Base-by-base conservation (phyloP, 2,888 invertebrate species). In the Xanthostigma xanthostigma region DNA sequence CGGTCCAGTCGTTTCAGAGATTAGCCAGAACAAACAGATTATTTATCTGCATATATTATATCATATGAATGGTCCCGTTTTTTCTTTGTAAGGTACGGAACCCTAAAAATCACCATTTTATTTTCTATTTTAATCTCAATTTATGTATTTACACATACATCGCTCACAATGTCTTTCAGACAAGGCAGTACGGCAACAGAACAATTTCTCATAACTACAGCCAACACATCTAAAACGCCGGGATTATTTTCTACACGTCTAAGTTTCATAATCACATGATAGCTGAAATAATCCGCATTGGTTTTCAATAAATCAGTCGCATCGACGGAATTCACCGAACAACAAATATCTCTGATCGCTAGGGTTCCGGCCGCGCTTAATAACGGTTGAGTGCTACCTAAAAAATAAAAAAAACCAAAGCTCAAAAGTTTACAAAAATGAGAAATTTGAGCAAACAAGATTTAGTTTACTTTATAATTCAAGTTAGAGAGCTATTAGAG, bases 211-310 rank as follows among this genome's bases (percentile, higher is more conserved):
- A 87, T 75, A 4, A 87, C 79, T 34, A 85, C 79, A 0, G 75
- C 71, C 9, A 89, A 66, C 43, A 87, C 85, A 57, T 82, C 77
- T 36, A 87, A 69, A 11, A 84, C 83, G 1, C 77, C 75, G 48
- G 76, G 70, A 58, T 78, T 78, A 55, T 76, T 68, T 61, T 78
- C 74, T 1, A 73, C 72, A 65, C 72, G 74, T 50, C 76, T 79
- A 2, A 87, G 68, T 57, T 77, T 71, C 1, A 73, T 63, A 34
- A 79, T 79, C 49, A 88, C 72, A 56, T 84, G 79, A 58, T 77
- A 78, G 0, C 82, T 78, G 59, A 86, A 75, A 61, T 85, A 88
- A 63, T 87, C 86, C 0, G 81, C 75, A 60, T 87, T 85, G 37
- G 64, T 60, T 45, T 73, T 73, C 50, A 89, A 72, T 17, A 88